Percentiles rank a stretch among this genome's conserved stretches.
Conservation (phyloP, 2,888 invertebrate species). For the Epicampocera succincta region DNA sequence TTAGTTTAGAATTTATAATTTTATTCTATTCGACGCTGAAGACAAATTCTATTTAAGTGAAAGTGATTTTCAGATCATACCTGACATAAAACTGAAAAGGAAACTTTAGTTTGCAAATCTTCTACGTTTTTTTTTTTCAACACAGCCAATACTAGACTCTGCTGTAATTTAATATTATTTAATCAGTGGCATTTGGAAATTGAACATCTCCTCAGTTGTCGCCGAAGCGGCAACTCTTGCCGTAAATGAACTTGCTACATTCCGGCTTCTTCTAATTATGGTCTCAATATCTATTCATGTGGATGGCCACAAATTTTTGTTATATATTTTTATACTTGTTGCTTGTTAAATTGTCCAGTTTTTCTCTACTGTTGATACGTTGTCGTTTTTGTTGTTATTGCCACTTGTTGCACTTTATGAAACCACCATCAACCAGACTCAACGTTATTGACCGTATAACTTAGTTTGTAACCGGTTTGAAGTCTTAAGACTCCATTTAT, state of each 20-base stretch:
- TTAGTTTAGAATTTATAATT: too few species aligned
- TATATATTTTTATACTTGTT: not conserved
- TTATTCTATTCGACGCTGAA: too few species aligned
- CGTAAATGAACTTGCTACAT: slow-evolving; percentile 36
- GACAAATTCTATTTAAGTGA: too few species aligned
- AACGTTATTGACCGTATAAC: slow-evolving; percentile 67
- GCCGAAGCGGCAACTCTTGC: not conserved
- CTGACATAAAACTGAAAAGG: too few species aligned
- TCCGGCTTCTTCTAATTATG: slow-evolving; percentile 13
- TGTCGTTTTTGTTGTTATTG: not conserved
- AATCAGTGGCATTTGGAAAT: too few species aligned
- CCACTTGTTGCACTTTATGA: slow-evolving; percentile 33
- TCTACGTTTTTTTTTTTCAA: too few species aligned
- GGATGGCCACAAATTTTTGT: not conserved
- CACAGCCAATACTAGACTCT: too few species aligned
- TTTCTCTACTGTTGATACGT: slow-evolving; percentile 28
- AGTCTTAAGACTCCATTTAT: slow-evolving; percentile 2
- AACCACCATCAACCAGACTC: slow-evolving; percentile 32
- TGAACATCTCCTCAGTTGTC: too few species aligned
- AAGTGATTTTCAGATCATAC: too few species aligned
- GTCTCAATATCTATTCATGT: slow-evolving; percentile 30
- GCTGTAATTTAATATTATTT: too few species aligned
- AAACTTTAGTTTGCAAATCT: too few species aligned
- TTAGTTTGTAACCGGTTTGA: slow-evolving; percentile 63
- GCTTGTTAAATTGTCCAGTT: slow-evolving; percentile 29